Base-by-base conservation (phyloP, 2,888 invertebrate genomes). In the Tipula confusa region DNA sequence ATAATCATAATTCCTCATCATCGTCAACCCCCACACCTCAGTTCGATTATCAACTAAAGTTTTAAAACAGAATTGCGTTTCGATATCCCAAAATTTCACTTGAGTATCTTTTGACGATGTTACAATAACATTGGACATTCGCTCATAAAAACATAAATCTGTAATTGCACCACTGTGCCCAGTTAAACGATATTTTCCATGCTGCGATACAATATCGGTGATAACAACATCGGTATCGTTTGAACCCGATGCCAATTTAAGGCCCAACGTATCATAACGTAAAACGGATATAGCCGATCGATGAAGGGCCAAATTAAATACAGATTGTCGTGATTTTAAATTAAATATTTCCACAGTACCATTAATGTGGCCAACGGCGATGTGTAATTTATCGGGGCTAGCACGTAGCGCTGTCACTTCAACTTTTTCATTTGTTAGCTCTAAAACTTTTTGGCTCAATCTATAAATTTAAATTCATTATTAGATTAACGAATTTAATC, bases 31-130 rank as follows among this genome's bases (percentile, higher is more conserved):
- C 96, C 98, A 98, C 28, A 98, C 93, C 91, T 98, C 98, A 85
- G 94, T 93, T 87, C 83, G 93, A 89, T 96, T 95, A 84, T 97
- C 98, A 64, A 96, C 94, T 83, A 99, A 91, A 2, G 99, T 99
- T 89, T 96, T 96, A 87, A 99, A 99, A 89, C 98, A 99, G 87
- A 97, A 96, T 86, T 97, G 96, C 5, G 97, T 97, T 86, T 96
- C 95, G 85, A 99, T 91, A 89, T 99, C 97, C 99, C 99, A 99
- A 88, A 99, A 97, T 89, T 98, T 99, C 0, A 99, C 93, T 88
- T 96, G 96, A 7, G 96, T 95, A 88, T 99, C 99, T 89, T 97
- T 98, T 0, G 98, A 98, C 43, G 95, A 93, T 86, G 96, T 95
- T 6, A 97, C 91, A 7, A 97, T 88, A 29, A 86, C 82, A 80